phyloP scores from a whole-genome alignment of 2,797 vertebrate species.

The Macropodus opercularis region DNA sequence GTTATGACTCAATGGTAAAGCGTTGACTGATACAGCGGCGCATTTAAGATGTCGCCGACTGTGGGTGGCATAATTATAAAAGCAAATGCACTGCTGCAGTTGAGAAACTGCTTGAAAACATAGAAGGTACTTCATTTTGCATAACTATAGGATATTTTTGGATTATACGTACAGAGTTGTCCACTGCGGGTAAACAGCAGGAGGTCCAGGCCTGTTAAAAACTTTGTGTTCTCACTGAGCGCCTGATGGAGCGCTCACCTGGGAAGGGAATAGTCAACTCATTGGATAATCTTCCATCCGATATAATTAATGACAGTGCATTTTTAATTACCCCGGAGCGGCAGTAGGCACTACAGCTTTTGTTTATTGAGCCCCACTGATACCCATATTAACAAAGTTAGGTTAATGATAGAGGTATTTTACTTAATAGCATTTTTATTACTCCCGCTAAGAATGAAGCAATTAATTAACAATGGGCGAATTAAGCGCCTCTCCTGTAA shows the following conservation, averaged over 20 bases:
- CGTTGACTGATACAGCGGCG: conserved; percentile 7
- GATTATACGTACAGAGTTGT: neutral
- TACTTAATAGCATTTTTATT: conserved; percentile 89
- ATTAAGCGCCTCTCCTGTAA: conserved; percentile 81
- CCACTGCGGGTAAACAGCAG: conserved; percentile 37
- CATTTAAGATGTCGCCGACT: conserved; percentile 11
- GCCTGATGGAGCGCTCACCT: conserved; percentile 43
- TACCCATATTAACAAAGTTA: conserved; percentile 86
- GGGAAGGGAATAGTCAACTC: conserved; percentile 59
- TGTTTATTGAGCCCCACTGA: conserved; percentile 86
- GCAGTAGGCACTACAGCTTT: conserved; percentile 74
- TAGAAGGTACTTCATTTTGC: conserved; percentile 20
- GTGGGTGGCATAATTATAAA: conserved; percentile 25
- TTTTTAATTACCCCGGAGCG: conserved; percentile 82
- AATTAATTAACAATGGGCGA: conserved; percentile 84
- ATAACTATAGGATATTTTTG: conserved; percentile 18
- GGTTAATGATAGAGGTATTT: conserved; percentile 89
- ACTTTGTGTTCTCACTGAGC: conserved; percentile 27
- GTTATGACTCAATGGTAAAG: conserved; percentile 36
- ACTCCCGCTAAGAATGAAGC: conserved; percentile 82
- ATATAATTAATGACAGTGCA: conserved; percentile 80
- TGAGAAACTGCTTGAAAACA: conserved; percentile 8
- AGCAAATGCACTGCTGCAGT: neutral
- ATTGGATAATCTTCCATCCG: conserved; percentile 67
- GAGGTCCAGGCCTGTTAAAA: conserved; percentile 38